Evolutionary conservation across 2,113 vertebrate genomes (phyloP), one percentile per base, ranked within the genome.

Genomic region (Boleophthalmus pectinirostris): DNA sequence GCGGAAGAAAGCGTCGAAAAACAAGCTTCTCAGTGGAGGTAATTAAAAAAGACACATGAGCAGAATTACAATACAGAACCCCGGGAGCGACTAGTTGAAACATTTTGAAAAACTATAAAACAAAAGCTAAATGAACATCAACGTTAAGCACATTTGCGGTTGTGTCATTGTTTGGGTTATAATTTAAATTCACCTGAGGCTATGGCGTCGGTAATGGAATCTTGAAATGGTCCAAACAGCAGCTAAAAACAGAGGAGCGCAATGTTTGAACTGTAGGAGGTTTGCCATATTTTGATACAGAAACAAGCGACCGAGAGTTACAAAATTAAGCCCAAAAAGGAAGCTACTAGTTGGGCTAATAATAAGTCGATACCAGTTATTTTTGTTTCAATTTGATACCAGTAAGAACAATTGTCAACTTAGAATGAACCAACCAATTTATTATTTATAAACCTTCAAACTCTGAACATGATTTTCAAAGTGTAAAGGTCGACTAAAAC

Each of bases 121-220:
- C 51, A 21, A 21, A 47, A 54, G 51, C 71, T 16, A 66, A 71
- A 56, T 63, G 47, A 68, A 64, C 61, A 46, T 58, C 11, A 77
- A 69, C 35, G 45, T 76, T 54, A 23, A 35, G 58, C 47, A 69
- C 29, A 45, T 20, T 51, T 18, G 67, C 33, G 16, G n/a, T 68
- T 20, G 47, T 77, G 64, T 69, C 56, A 80, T 73, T 82, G 66
- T 68, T 84, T 74, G 67, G 68, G 66, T 75, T 77, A 63, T 21
- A 71, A 11, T 53, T 9, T 51, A 45, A 20, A 77, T 51, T 45
- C 65, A 69, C 47, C 56, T 33, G 43, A 63, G 66, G 38, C 46
- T 51, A 18, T 33, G 23, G 54, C 1, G 38, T 43, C 38, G 2
- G 38, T 43, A 43, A 43, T 43, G 38, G 38, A 20, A 20, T 18